Evolutionary conservation across 2,888 invertebrate genomes (phyloP).

Genomic region (Pomacea canaliculata): DNA sequence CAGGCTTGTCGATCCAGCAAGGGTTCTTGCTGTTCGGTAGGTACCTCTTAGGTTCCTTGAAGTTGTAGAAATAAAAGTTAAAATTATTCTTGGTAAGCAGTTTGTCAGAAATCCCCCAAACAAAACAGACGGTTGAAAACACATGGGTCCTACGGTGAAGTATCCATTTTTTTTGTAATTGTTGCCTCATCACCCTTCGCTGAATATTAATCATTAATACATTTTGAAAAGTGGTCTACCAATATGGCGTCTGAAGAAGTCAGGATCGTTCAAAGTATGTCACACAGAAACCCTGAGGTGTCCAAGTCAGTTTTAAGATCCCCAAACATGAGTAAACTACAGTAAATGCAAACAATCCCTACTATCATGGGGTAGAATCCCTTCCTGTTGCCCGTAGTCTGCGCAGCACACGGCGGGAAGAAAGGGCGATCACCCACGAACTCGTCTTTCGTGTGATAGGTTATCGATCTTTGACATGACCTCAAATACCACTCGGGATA

Average conservation of each 20-base stretch:
- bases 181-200: no score
- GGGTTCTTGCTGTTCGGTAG: constrained; percentile 26
- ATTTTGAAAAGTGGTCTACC: no score
- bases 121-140: no score
- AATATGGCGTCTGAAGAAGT: no score
- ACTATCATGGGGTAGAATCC: neutral
- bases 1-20: constrained; percentile 25
- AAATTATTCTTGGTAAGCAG: neutral
- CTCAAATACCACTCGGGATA: constrained; percentile 20
- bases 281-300: no score
- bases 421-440: constrained; percentile 16
- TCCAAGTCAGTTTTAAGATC: no score
- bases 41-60: constrained; percentile 23
- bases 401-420: constrained; percentile 1
- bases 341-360: neutral
- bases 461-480: constrained; percentile 5
- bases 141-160: no score
- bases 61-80: neutral
- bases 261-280: no score
- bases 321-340: no score
- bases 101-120: no score
- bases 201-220: no score
- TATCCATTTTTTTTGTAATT: no score
- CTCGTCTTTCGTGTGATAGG: neutral
- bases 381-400: neutral